Evolutionary conservation across 2,113 vertebrate genomes (phyloP).

Genomic region (Xyrauchen texanus): DNA sequence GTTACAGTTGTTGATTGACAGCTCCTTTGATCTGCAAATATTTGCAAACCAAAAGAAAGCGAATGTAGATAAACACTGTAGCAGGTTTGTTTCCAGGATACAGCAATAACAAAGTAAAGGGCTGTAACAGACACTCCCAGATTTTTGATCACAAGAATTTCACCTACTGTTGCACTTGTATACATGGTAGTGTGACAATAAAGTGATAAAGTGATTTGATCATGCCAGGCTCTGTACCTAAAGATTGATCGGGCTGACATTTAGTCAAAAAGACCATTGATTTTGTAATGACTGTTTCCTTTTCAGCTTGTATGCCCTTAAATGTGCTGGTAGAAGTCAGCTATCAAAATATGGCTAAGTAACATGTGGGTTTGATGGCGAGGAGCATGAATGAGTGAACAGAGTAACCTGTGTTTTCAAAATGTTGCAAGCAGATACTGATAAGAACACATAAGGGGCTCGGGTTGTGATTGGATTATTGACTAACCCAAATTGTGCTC

Average conservation of each 20-base stretch:
- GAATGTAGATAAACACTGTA: background rate
- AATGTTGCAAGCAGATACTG: conserved; percentile 1
- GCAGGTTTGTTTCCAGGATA: conserved; percentile 15
- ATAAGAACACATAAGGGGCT: background rate
- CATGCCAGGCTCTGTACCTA: background rate
- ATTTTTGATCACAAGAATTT: conserved; percentile 18
- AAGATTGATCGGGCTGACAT: conserved; percentile 11
- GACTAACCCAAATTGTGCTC: conserved; percentile 5
- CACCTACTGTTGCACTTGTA: too few relatives aligned
- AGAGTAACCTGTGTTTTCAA: background rate
- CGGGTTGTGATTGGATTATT: background rate
- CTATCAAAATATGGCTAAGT: background rate
- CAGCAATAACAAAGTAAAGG: background rate
- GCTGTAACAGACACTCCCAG: background rate
- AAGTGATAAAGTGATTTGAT: too few relatives aligned
- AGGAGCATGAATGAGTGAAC: background rate
- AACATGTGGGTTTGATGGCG: background rate
- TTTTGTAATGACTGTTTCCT: background rate
- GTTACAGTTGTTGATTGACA: background rate
- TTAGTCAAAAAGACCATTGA: conserved; percentile 12
- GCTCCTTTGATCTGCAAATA: conserved; percentile 23
- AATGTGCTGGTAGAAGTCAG: conserved; percentile 1
- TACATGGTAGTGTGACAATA: too few relatives aligned
- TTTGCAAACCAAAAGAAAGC: conserved; percentile 9
- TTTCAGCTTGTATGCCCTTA: background rate